Percentiles rank a stretch among this genome's conserved stretches.
Conservation (phyloP, 2,797 vertebrate species). For the Falco berigora region DNA sequence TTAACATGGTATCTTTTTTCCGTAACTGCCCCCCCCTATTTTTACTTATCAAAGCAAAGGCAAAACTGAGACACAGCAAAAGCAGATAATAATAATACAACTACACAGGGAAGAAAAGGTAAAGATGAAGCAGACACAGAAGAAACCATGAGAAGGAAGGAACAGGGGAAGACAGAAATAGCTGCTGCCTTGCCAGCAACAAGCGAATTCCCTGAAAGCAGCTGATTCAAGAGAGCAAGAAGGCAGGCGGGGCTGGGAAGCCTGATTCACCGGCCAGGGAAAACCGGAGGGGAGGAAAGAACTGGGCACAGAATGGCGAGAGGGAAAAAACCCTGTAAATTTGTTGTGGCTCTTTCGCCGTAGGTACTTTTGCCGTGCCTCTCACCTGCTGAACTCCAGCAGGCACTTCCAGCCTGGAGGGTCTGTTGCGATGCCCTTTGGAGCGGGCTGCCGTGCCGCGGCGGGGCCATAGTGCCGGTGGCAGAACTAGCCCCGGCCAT, state of each 20-base stretch:
- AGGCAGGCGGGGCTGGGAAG: not conserved
- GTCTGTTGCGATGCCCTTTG: not conserved
- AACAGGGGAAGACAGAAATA: not conserved
- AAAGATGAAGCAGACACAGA: not conserved
- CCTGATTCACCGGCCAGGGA: not conserved
- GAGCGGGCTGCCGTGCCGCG: rapidly evolving
- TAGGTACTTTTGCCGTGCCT: not conserved
- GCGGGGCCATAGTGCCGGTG: not conserved
- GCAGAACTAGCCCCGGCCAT: rapidly evolving
- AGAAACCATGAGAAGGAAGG: not conserved
- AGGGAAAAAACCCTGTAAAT: not conserved
- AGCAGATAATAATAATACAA: not conserved
- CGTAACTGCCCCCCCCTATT: not conserved
- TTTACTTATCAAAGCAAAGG: not conserved
- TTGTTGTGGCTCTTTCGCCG: not conserved
- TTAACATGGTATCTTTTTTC: not conserved
- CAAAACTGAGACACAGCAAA: not conserved
- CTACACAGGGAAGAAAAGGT: not conserved
- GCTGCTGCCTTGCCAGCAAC: not conserved
- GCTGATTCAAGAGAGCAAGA: constrained; percentile 4
- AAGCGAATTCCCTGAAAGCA: not conserved
- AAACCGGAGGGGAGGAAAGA: constrained; percentile 11
- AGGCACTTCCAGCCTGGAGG: not conserved
- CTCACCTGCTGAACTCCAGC: not conserved
- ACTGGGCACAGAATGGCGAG: not conserved